Evolutionary conservation across 1,140 invertebrate genomes (phyloP).

Genomic region (Orussus abietinus): DNA sequence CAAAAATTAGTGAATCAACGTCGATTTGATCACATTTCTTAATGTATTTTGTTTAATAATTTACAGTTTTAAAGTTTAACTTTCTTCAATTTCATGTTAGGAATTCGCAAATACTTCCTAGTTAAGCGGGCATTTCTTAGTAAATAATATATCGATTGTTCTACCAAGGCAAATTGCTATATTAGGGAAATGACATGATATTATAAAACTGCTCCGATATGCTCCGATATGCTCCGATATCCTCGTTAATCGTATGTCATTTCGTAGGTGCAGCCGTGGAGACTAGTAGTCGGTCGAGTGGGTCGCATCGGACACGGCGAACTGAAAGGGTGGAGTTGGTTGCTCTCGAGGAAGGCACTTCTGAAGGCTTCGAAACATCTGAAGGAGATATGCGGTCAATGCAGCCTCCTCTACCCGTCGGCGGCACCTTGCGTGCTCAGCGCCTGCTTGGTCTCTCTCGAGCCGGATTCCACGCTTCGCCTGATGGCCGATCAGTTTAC

Average conservation of each 20-base stretch:
- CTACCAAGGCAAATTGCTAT: too few species aligned
- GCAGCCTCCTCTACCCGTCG: conserved; percentile 73
- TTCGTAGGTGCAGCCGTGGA: conserved; percentile 72
- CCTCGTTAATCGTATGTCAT: conserved; percentile 1
- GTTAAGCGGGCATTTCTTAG: too few species aligned
- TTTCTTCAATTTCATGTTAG: too few species aligned
- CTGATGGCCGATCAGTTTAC: conserved; percentile 94
- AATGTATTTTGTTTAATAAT: too few species aligned
- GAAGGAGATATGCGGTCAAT: conserved; percentile 88
- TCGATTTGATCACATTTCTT: too few species aligned
- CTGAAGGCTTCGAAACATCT: conserved; percentile 81
- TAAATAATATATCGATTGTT: too few species aligned
- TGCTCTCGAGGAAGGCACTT: conserved; percentile 88
- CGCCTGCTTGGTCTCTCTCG: conserved; percentile 94
- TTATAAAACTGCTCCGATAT: background rate
- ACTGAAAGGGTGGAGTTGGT: conserved; percentile 92
- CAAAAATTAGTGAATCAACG: too few species aligned
- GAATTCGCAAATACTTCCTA: too few species aligned
- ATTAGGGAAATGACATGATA: too few species aligned
- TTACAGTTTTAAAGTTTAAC: too few species aligned
- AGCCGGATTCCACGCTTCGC: conserved; percentile 88
- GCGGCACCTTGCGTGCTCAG: conserved; percentile 88
- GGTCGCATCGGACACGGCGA: conserved; percentile 97
- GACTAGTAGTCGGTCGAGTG: conserved; percentile 92
- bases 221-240: too few species aligned